These are phyloP conservation scores for Tylochromis polylepis DNA, from an alignment of 2,113 vertebrate species.

Conservation along the genomic window DNA sequence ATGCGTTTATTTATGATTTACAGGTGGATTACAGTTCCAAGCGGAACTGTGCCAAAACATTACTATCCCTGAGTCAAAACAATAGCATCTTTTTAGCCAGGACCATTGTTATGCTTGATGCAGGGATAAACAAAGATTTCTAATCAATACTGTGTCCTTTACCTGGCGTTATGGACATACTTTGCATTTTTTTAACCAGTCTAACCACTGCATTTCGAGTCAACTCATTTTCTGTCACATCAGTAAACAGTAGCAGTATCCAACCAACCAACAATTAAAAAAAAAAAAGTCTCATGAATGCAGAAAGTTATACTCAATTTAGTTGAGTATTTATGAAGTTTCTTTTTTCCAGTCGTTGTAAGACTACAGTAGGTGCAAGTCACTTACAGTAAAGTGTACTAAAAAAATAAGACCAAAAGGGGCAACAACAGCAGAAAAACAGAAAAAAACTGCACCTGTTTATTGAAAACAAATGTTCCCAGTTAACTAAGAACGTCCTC, in stretches of 20 bases:
- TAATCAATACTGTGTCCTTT: background rate
- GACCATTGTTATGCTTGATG: background rate
- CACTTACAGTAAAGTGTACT: background rate
- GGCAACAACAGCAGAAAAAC: background rate
- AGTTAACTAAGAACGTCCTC: slow-evolving; percentile 48
- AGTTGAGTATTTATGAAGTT: background rate
- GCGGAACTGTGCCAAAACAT: slow-evolving; percentile 35
- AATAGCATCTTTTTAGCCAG: background rate
- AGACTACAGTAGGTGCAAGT: background rate
- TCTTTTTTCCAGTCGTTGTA: background rate
- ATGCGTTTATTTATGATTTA: slow-evolving; percentile 62
- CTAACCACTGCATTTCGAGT: background rate
- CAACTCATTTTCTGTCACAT: background rate
- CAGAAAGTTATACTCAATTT: background rate
- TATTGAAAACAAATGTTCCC: slow-evolving; percentile 61
- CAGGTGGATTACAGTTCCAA: slow-evolving; percentile 63
- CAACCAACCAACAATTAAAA: background rate
- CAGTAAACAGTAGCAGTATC: background rate
- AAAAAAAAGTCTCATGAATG: background rate
- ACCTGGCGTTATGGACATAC: background rate
- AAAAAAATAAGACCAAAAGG: background rate
- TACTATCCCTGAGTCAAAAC: slow-evolving; percentile 14
- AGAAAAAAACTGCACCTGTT: slow-evolving; percentile 53
- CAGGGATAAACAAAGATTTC: background rate
- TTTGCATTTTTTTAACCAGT: background rate